Evolutionary conservation across 2,888 invertebrate genomes (phyloP), one percentile per base, ranked within the genome.

Genomic region (Emmelina monodactyla): DNA sequence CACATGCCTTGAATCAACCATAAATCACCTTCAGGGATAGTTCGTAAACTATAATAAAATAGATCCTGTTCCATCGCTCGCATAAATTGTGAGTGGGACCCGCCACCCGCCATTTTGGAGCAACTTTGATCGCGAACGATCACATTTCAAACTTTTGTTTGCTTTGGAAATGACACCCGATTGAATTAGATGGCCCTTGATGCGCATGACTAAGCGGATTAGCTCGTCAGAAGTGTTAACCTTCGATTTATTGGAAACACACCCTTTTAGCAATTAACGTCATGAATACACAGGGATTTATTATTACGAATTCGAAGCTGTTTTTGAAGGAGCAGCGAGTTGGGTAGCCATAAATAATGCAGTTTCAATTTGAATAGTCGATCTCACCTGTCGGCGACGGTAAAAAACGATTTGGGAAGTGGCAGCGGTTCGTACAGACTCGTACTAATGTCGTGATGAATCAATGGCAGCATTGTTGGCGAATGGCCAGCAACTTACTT

Each of bases 91-190:
- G 25, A 25, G 11, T 25, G 25, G 9, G 25, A 25, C 11, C 25
- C 25, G 25, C 25, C 25, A 25, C 11, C 11, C 25, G n/a, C 11
- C n/a, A 25, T 25, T 11, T 25, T 11, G n/a, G 3, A 25, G 25
- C 25, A 10, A 25, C 25, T 9, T 25, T 25, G 25, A 25, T 9
- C 9, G n/a, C 25, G 25, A 11, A 25, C 25, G 25, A 25, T 10
- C n/a, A 3, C 25, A 25, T n/a, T 25, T 11, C 25, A 10, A 25
- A 25, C 25, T 25, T 25, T 25, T 25, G 25, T 25, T 25, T 25
- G 25, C 25, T 25, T 25, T 25, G 25, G 25, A 25, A 25, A 25
- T 25, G 25, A 25, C 25, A 25, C 25, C 25, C 25, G n/a, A 25
- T 25, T 25, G 25, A 25, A 25, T 25, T 25, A 10, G 25, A 11